phyloP scores from a whole-genome alignment of 2,888 invertebrate genomes.

The Harpagoxenus sublaevis region DNA sequence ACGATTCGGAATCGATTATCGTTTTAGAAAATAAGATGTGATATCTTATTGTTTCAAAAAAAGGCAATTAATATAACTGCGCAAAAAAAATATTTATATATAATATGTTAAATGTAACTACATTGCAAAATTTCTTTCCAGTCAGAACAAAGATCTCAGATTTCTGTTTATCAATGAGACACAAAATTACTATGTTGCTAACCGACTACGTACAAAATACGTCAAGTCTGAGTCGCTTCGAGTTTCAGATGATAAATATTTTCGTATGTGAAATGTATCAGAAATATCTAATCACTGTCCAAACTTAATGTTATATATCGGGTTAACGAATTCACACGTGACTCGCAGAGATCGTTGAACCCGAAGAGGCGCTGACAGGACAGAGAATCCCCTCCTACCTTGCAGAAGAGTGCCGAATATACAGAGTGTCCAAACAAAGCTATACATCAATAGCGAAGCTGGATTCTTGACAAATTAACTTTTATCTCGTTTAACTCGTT shows the following conservation, averaged over 20 bases:
- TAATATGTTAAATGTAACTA: background rate
- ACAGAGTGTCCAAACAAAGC: conserved; percentile 41
- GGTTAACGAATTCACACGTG: conserved; percentile 45
- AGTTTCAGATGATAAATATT: background rate
- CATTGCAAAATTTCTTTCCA: background rate
- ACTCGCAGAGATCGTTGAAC: conserved; percentile 83
- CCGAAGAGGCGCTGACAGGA: conserved; percentile 81
- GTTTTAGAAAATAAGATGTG: background rate
- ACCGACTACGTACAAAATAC: too few species aligned
- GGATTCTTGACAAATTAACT: conserved; percentile 8
- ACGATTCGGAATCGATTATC: background rate
- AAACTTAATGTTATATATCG: conserved; percentile 31
- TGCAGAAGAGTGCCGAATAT: conserved; percentile 42
- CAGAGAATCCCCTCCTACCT: conserved; percentile 58
- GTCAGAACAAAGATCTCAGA: background rate
- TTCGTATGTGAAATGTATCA: background rate
- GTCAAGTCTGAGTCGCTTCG: background rate
- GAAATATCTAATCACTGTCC: conserved; percentile 21
- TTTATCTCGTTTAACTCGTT: background rate
- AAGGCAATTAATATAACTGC: too few species aligned
- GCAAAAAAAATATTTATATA: background rate
- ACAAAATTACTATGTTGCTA: background rate
- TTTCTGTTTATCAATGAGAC: background rate
- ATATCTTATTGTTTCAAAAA: background rate
- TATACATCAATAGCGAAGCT: background rate